Conservation (phyloP, 2,888 invertebrate species). For the Eugnorisma glareosa region DNA sequence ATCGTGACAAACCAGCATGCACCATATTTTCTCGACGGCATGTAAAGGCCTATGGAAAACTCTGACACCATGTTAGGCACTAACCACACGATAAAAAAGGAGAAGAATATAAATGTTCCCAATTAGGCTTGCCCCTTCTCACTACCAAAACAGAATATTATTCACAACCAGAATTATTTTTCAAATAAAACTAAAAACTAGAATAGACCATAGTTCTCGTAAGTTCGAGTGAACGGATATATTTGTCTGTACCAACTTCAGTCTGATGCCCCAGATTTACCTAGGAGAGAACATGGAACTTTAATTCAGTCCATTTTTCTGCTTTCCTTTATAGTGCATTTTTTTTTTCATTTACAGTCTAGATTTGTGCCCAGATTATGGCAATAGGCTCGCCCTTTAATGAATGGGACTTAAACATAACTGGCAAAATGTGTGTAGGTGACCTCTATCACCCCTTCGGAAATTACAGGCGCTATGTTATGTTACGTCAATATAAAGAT, state of each 20-base stretch:
- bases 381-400: neutral
- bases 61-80: too few relatives aligned
- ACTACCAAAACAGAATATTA: neutral
- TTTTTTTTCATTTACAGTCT: neutral
- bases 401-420: neutral
- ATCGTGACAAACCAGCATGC: too few relatives aligned
- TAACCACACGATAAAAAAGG: too few relatives aligned
- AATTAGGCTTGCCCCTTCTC: neutral
- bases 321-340: neutral
- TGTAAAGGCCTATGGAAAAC: too few relatives aligned
- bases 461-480: neutral
- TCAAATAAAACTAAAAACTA: neutral
- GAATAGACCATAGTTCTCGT: conserved; percentile 1
- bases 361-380: neutral
- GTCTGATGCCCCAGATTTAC: conserved; percentile 45
- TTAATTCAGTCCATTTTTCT: conserved; percentile 35
- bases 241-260: conserved; percentile 21
- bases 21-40: too few relatives aligned
- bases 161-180: neutral
- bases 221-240: conserved; percentile 8
- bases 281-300: conserved; percentile 21
- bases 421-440: neutral
- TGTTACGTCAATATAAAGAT: neutral
- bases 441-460: neutral
- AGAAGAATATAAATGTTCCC: too few relatives aligned